These are phyloP conservation scores for Drosophila elegans DNA, from an alignment of 1,140 invertebrate species.

Conservation along the genomic window DNA sequence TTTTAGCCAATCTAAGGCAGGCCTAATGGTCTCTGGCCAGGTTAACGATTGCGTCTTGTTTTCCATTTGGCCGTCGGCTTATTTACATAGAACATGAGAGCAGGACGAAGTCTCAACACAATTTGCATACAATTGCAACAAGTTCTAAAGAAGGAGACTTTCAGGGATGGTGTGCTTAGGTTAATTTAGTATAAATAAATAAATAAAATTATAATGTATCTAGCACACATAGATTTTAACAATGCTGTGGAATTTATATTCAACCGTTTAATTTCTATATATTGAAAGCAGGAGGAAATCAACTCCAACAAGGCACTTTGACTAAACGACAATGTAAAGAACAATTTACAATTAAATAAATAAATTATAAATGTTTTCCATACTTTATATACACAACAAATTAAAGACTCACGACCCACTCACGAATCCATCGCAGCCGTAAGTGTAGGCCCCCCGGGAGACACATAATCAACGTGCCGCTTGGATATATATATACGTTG, in stretches of 20 bases:
- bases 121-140: slow-evolving; percentile 80
- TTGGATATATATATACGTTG: slow-evolving; percentile 4
- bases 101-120: slow-evolving; percentile 56
- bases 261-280: too few relatives aligned
- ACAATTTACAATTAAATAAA: too few relatives aligned
- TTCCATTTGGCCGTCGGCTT: slow-evolving; percentile 66
- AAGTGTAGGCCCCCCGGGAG: slow-evolving; percentile 11
- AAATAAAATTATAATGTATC: too few relatives aligned
- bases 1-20: slow-evolving; percentile 12
- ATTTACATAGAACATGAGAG: slow-evolving; percentile 81
- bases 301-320: too few relatives aligned
- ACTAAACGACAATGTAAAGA: too few relatives aligned
- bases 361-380: too few relatives aligned
- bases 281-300: too few relatives aligned
- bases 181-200: background rate
- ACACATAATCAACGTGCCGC: slow-evolving; percentile 34
- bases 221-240: too few relatives aligned
- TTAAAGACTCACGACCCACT: background rate
- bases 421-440: slow-evolving; percentile 18
- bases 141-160: slow-evolving; percentile 5
- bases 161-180: slow-evolving; percentile 1
- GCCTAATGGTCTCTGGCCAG: slow-evolving; percentile 41
- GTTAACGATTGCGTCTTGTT: slow-evolving; percentile 57
- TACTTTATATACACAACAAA: background rate
- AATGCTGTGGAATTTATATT: too few relatives aligned